Base-by-base conservation (phyloP, 2,888 invertebrate species). In the Drosophila cognata region DNA sequence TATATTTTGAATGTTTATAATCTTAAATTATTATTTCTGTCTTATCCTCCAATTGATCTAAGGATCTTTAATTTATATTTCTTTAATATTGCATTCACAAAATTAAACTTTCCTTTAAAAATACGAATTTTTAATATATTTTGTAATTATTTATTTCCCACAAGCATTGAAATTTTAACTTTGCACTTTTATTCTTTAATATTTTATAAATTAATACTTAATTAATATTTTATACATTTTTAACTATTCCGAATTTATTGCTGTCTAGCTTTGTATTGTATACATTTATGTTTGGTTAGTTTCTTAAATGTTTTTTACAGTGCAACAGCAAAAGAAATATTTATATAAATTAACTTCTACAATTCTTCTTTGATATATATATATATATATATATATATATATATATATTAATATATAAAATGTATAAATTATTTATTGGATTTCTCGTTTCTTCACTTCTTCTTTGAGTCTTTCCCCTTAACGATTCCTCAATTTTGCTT, bases 221-320 rank as follows among this genome's bases (percentile, higher is more conserved):
- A n/a, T 18, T 3, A 38, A 18, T 0, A 38, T 18, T 18, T 2
- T 1, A 38, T 18, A 21, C 1, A 10, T 41, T 38, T n/a, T 0
- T 10, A 2, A 0, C n/a, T 10, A n/a, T n/a, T 4, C 10, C 1
- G n/a, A 1, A 41, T 41, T 10, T n/a, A n/a, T 41, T n/a, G n/a
- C 4, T 2, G 4, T n/a, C 4, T 10, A 10, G 4, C 0, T 38
- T 38, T 0, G 38, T n/a, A 38, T 38, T 38, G n/a, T 0, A 1
- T n/a, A 0, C 4, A 4, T 10, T n/a, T 36, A 16, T 36, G 16
- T 41, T 41, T n/a, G 4, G 1, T 41, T 41, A n/a, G 10, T 8
- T 2, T 7, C 36, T 2, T 0, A 18, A 18, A 36, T 18, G 7
- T 36, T n/a, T 41, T 2, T n/a, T n/a, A 1, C n/a, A n/a, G 18